Evolutionary conservation across 2,113 vertebrate genomes (phyloP).

Genomic region (Oncorhynchus keta): DNA sequence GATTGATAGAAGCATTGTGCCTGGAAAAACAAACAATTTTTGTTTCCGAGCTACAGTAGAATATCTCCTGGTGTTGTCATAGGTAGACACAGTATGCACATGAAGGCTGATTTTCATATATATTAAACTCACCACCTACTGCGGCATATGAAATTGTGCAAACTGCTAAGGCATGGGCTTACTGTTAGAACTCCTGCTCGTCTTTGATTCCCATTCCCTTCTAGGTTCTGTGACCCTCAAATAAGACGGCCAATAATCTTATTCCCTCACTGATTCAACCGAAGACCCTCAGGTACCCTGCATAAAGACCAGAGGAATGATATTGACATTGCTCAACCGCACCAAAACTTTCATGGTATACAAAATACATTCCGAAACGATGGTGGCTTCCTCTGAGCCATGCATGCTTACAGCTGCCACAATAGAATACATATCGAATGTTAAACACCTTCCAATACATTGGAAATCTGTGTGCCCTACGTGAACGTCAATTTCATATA

Average conservation of each 20-base stretch:
- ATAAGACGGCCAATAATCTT: conserved; percentile 66
- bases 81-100: conserved; percentile 79
- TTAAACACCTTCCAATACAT: conserved; percentile 46
- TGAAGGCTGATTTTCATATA: conserved; percentile 97
- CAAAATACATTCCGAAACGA: conserved; percentile 71
- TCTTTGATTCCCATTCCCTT: conserved; percentile 64
- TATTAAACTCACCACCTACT: conserved; percentile 91
- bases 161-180: conserved; percentile 76
- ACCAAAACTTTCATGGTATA: conserved; percentile 65
- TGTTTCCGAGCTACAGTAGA: conserved; percentile 52
- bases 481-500: conserved; percentile 43
- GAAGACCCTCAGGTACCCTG: conserved; percentile 48
- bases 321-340: conserved; percentile 67
- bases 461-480: conserved; percentile 29
- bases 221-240: conserved; percentile 65
- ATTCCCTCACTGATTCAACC: conserved; percentile 59
- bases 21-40: conserved; percentile 38
- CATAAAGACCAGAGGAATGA: conserved; percentile 55
- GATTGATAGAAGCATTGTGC: conserved; percentile 24
- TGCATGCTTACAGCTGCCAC: conserved; percentile 23
- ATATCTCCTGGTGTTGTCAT: conserved; percentile 81
- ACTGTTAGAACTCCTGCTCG: conserved; percentile 73
- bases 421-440: conserved; percentile 46
- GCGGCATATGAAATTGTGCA: conserved; percentile 82
- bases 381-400: conserved; percentile 39